Conservation (phyloP, 2,113 vertebrate species). For the human region GRCh38 chr2:71204501-71205000, state of each 20-base stretch:
- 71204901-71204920: not conserved
- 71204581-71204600: not conserved
- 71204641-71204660: slow-evolving; percentile 13
- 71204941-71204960: slow-evolving; percentile 31
- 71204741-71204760: not conserved
- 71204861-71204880: not conserved
- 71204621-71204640: slow-evolving; percentile 36
- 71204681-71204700: not conserved
- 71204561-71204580: not conserved
- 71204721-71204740: slow-evolving; percentile 19
- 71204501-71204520: not conserved
- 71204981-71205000: slow-evolving; percentile 19
- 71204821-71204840: not conserved
- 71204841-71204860: not conserved
- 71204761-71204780: not conserved
- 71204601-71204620: not conserved
- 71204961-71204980: slow-evolving; percentile 10
- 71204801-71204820: not conserved
- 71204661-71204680: not conserved
- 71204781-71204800: not conserved
- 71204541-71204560: slow-evolving; percentile 45
- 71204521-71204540: not conserved
- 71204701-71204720: not conserved
- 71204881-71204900: not conserved
- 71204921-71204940: not conserved